Evolutionary conservation across 2,113 vertebrate genomes (phyloP).

Genomic region (Lipophrys pholis): DNA sequence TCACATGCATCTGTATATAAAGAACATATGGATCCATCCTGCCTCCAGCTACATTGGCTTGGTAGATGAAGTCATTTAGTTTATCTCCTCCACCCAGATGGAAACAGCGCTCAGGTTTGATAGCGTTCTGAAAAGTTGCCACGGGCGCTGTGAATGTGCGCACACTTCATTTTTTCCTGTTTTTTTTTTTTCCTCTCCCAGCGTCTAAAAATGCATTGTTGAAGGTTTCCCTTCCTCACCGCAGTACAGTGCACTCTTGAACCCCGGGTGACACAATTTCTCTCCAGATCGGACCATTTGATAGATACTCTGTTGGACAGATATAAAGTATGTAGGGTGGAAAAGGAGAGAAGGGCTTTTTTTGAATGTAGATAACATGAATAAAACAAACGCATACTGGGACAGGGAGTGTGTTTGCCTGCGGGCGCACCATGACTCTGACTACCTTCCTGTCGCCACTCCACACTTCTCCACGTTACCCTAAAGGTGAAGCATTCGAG

Average conservation of each 20-base stretch:
- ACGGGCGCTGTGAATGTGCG: slow-evolving; percentile 30
- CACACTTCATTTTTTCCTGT: slow-evolving; percentile 20
- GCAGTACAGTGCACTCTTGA: slow-evolving; percentile 33
- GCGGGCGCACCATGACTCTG: slow-evolving; percentile 43
- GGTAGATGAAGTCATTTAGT: slow-evolving; percentile 41
- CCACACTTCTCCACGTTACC: slow-evolving; percentile 47
- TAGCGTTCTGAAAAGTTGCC: slow-evolving; percentile 46
- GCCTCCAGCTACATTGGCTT: slow-evolving; percentile 29
- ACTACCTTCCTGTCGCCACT: slow-evolving; percentile 46
- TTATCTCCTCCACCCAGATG: slow-evolving; percentile 51
- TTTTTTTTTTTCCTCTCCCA: no score
- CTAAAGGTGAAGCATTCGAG: slow-evolving; percentile 68
- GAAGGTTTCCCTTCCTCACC: slow-evolving; percentile 7
- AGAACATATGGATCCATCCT: slow-evolving; percentile 29
- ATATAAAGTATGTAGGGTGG: slow-evolving; percentile 28
- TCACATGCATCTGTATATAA: neutral
- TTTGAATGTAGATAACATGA: slow-evolving; percentile 44
- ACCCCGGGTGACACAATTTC: slow-evolving; percentile 42
- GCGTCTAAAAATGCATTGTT: slow-evolving; percentile 23
- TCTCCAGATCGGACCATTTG: slow-evolving; percentile 34
- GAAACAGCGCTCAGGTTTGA: slow-evolving; percentile 61
- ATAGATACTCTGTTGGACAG: slow-evolving; percentile 57
- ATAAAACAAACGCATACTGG: slow-evolving; percentile 66
- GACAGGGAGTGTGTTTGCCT: slow-evolving; percentile 57
- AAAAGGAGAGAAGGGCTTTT: slow-evolving; percentile 7